phyloP scores from a whole-genome alignment of 2,113 vertebrate genomes.

The Raja brachyura region DNA sequence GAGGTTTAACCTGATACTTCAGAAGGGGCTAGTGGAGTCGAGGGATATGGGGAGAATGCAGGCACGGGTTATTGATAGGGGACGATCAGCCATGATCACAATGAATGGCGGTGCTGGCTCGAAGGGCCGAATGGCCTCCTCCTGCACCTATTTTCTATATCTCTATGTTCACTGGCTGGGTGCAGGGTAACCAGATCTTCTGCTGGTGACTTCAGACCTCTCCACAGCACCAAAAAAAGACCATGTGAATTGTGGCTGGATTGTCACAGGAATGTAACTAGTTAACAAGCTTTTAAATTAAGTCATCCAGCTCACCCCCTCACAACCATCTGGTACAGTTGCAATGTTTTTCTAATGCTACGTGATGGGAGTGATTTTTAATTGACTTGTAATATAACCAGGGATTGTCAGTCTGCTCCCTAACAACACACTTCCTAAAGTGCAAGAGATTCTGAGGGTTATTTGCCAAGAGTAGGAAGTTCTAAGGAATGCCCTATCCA shows the following conservation, averaged over 20 bases:
- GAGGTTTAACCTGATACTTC: neutral
- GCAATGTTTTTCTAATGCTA: neutral
- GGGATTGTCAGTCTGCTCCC: neutral
- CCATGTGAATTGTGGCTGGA: neutral
- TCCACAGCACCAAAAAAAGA: neutral
- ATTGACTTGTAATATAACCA: neutral
- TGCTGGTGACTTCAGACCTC: neutral
- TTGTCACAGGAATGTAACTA: neutral
- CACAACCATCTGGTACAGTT: neutral
- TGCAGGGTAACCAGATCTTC: neutral
- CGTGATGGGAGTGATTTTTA: neutral
- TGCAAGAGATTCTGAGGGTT: neutral
- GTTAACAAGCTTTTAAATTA: neutral
- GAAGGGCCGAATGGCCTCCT: too few relatives aligned
- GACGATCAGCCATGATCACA: too few relatives aligned
- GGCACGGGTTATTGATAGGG: too few relatives aligned
- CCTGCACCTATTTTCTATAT: too few relatives aligned
- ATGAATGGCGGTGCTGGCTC: too few relatives aligned
- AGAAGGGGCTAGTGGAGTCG: too few relatives aligned
- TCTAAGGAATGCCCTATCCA: too few relatives aligned
- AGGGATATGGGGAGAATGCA: too few relatives aligned
- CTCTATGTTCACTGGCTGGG: neutral
- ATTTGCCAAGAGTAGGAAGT: neutral
- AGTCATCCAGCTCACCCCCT: neutral
- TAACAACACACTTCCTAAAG: neutral